Evolutionary conservation across 2,797 vertebrate species (phyloP).

Genomic region (Artibeus lituratus): DNA sequence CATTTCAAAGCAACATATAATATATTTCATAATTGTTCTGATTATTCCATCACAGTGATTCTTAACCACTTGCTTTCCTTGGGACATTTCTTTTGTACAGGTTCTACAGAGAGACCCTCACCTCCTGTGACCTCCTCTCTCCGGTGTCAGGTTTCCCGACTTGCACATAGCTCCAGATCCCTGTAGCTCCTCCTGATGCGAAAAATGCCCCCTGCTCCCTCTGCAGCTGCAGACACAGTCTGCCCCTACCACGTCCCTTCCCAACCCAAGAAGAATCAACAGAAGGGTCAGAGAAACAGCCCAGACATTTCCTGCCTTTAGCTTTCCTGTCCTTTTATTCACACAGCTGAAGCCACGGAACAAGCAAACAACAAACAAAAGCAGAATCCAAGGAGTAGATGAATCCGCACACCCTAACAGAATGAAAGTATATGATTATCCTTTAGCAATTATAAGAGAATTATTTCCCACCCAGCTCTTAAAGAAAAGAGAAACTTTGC

Average conservation of each 20-base stretch:
- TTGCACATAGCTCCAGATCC: background rate
- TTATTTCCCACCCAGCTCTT: background rate
- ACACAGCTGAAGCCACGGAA: conserved; percentile 25
- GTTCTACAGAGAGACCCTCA: conserved; percentile 5
- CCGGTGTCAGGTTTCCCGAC: conserved; percentile 28
- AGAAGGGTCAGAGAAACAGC: background rate
- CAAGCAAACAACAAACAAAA: conserved; percentile 29
- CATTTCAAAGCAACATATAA: background rate
- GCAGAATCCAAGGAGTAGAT: background rate
- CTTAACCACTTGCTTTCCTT: background rate
- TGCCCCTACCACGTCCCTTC: background rate
- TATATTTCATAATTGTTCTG: background rate
- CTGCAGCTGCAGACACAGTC: background rate
- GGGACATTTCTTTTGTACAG: background rate
- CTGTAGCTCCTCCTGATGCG: background rate
- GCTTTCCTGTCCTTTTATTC: background rate
- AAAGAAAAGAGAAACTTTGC: conserved; percentile 2
- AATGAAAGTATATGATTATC: conserved; percentile 12
- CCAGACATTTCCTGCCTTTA: conserved; percentile 20
- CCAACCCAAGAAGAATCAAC: background rate
- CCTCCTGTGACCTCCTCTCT: background rate
- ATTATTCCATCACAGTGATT: conserved; percentile 23
- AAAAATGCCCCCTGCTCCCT: conserved; percentile 28
- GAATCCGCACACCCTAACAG: background rate
- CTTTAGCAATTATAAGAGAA: conserved; percentile 25